Conservation (phyloP, 2,113 vertebrate species). For the Lepus europaeus region DNA sequence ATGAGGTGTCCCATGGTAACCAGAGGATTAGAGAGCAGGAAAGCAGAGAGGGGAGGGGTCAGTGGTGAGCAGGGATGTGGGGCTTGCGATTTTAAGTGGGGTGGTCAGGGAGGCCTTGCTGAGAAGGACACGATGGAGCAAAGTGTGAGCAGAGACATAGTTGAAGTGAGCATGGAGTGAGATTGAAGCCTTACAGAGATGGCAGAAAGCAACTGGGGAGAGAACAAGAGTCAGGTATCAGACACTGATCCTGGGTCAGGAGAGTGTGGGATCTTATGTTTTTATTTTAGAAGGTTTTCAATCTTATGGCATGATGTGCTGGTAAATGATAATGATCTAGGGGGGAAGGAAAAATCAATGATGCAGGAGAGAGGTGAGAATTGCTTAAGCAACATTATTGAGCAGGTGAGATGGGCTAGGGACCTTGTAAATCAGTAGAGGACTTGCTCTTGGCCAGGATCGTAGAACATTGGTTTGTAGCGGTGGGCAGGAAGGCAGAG, state of each 20-base stretch:
- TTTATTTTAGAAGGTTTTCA: not conserved
- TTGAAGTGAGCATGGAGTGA: too few species aligned
- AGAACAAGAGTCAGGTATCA: not conserved
- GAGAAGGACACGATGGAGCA: not conserved
- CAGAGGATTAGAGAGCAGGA: not conserved
- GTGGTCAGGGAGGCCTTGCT: not conserved
- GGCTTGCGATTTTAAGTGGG: not conserved
- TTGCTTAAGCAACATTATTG: not conserved
- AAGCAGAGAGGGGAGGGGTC: not conserved
- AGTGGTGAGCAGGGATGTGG: not conserved
- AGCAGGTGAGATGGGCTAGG: not conserved
- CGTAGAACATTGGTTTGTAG: not conserved
- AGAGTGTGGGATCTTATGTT: not conserved
- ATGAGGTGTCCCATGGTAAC: not conserved
- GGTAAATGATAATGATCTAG: not conserved
- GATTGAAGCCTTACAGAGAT: not conserved
- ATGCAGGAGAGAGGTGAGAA: not conserved
- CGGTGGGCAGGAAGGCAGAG: not conserved
- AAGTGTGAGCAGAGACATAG: not conserved
- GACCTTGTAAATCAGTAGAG: not conserved
- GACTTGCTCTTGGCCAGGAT: not conserved
- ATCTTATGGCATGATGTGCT: not conserved
- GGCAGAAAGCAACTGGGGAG: not conserved
- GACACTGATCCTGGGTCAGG: not conserved
- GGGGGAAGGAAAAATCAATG: not conserved